phyloP scores from a whole-genome alignment of 2,888 invertebrate genomes.

The Pandemis cinnamomeana region DNA sequence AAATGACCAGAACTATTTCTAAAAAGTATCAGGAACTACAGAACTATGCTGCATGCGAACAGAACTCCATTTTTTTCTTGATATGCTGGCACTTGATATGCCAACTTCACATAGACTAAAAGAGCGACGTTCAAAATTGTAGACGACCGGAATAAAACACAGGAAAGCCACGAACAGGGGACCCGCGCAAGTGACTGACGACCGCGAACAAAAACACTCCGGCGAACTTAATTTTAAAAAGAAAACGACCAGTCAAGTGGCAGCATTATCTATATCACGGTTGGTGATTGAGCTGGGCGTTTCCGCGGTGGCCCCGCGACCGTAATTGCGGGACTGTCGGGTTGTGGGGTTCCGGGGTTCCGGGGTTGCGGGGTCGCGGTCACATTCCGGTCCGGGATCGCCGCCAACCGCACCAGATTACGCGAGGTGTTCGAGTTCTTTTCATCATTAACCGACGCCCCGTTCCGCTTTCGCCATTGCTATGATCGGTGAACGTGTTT shows the following conservation, averaged over 20 bases:
- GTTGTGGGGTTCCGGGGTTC: slow-evolving; percentile 41
- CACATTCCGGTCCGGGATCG: slow-evolving; percentile 32
- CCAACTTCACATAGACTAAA: too few species aligned
- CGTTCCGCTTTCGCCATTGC: background rate
- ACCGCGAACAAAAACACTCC: background rate
- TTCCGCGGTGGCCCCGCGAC: slow-evolving; percentile 35
- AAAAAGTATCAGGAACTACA: too few species aligned
- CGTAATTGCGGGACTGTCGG: slow-evolving; percentile 46
- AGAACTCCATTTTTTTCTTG: too few species aligned
- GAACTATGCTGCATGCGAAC: too few species aligned
- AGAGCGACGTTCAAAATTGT: too few species aligned
- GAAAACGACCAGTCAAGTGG: background rate
- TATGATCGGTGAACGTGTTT: background rate
- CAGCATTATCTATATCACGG: background rate
- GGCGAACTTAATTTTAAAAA: background rate
- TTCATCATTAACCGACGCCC: slow-evolving; percentile 7
- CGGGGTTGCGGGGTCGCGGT: slow-evolving; percentile 44
- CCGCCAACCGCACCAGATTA: slow-evolving; percentile 30
- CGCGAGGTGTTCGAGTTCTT: slow-evolving; percentile 24
- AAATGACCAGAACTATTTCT: too few species aligned
- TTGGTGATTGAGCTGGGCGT: slow-evolving; percentile 15
- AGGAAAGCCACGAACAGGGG: too few species aligned
- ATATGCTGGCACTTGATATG: too few species aligned
- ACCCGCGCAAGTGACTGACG: background rate
- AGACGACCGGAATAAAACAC: too few species aligned